phyloP scores from a whole-genome alignment of 2,797 vertebrate species.

The Microctenopoma steveboyesi region DNA sequence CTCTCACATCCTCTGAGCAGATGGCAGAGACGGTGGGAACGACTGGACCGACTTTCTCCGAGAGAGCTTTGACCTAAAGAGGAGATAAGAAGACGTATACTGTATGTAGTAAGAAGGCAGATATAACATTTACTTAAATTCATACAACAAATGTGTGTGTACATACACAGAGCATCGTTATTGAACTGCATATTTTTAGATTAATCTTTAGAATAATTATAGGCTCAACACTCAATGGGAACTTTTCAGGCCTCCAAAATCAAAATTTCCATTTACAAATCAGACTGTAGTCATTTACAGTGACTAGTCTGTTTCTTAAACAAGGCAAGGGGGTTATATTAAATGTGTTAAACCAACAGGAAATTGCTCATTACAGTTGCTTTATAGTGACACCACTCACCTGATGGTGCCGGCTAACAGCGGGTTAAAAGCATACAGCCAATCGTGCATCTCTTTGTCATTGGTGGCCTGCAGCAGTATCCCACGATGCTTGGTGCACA shows the following conservation, averaged over 20 bases:
- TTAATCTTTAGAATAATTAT: too few relatives aligned
- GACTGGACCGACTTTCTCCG: constrained; percentile 94
- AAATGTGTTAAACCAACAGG: not conserved
- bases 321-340: too few relatives aligned
- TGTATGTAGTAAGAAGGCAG: too few relatives aligned
- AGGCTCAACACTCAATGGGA: too few relatives aligned
- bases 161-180: too few relatives aligned
- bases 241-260: too few relatives aligned
- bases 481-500: constrained; percentile 97
- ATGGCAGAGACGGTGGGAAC: constrained; percentile 67
- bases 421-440: constrained; percentile 99
- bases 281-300: too few relatives aligned
- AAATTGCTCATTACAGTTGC: not conserved
- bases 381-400: constrained; percentile 72
- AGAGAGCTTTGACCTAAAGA: constrained; percentile 94
- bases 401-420: constrained; percentile 98
- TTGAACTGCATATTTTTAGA: too few relatives aligned
- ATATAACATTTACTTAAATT: too few relatives aligned
- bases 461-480: constrained; percentile 95
- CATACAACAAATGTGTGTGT: too few relatives aligned
- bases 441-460: constrained; percentile 99
- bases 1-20: constrained; percentile 91
- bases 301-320: too few relatives aligned
- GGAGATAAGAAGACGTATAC: not conserved
- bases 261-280: too few relatives aligned